Conservation (phyloP, 2,797 vertebrate species). For the Harpagifer antarcticus region DNA sequence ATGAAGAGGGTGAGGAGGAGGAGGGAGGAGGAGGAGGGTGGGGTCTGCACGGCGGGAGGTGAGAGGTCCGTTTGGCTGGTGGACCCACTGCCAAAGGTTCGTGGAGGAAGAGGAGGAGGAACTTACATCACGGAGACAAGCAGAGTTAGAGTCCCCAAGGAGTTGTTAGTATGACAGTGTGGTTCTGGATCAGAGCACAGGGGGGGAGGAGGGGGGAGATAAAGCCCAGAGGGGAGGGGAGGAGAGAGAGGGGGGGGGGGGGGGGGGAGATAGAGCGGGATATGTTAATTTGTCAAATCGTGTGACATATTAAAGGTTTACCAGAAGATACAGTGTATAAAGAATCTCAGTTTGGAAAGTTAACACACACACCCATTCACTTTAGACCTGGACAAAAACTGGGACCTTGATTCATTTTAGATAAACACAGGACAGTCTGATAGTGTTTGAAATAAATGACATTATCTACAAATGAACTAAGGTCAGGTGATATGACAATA, state of each 20-base stretch:
- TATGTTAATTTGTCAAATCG: conserved; percentile 66
- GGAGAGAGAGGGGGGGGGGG: conserved; percentile 32
- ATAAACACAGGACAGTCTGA: not conserved
- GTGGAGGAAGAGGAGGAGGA: conserved; percentile 83
- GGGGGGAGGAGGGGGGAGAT: conserved; percentile 73
- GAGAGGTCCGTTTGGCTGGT: conserved; percentile 71
- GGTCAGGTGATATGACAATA: not conserved
- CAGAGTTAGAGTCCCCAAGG: conserved; percentile 99
- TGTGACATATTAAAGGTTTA: conserved; percentile 41
- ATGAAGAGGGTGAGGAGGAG: conserved; percentile 63
- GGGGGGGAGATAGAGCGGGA: conserved; percentile 64
- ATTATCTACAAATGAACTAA: not conserved
- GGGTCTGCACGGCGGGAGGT: conserved; percentile 64
- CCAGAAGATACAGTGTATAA: conserved; percentile 25
- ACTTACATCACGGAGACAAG: conserved; percentile 98
- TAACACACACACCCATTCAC: conserved; percentile 52
- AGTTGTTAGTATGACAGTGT: conserved; percentile 99
- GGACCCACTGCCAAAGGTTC: conserved; percentile 69
- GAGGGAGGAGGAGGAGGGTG: conserved; percentile 12
- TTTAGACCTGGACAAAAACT: conserved; percentile 59
- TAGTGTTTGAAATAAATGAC: not conserved
- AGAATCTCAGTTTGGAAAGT: conserved; percentile 22
- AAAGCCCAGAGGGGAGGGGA: conserved; percentile 69
- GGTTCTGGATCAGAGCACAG: conserved; percentile 93
- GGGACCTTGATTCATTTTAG: conserved; percentile 31